These are phyloP conservation scores for Ciconia boyciana DNA, from an alignment of 2,113 vertebrate genomes.

Conservation along the genomic window DNA sequence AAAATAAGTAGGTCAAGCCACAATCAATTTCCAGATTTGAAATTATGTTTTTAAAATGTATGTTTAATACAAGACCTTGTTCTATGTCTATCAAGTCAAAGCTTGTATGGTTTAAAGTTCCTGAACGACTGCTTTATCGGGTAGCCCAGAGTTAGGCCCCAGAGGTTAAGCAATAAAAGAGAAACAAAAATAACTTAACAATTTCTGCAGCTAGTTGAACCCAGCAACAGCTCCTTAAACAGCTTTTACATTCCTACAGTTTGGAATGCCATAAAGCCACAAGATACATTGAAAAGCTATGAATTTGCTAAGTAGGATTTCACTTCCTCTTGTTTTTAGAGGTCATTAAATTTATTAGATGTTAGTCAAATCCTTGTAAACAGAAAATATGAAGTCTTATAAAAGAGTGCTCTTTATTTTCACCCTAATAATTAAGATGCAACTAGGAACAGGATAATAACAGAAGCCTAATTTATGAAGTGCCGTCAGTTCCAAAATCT, in stretches of 20 bases:
- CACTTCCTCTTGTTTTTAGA: slow-evolving; percentile 71
- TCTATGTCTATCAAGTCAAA: slow-evolving; percentile 39
- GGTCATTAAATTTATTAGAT: slow-evolving; percentile 70
- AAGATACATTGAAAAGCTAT: slow-evolving; percentile 65
- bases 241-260: slow-evolving; percentile 44
- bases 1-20: slow-evolving; percentile 62
- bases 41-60: slow-evolving; percentile 65
- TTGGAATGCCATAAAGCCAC: slow-evolving; percentile 57
- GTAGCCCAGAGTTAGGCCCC: slow-evolving; percentile 56
- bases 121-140: slow-evolving; percentile 43
- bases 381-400: slow-evolving; percentile 70
- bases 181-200: slow-evolving; percentile 69
- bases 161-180: slow-evolving; percentile 70
- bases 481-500: slow-evolving; percentile 9
- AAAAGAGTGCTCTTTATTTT: slow-evolving; percentile 62
- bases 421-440: slow-evolving; percentile 62
- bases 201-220: slow-evolving; percentile 62
- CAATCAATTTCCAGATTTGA: slow-evolving; percentile 67
- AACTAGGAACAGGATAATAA: slow-evolving; percentile 42
- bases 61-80: slow-evolving; percentile 42
- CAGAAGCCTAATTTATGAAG: slow-evolving; percentile 62
- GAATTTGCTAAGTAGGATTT: slow-evolving; percentile 71
- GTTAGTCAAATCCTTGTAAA: slow-evolving; percentile 69
- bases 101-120: slow-evolving; percentile 25
- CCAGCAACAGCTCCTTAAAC: slow-evolving; percentile 54